Conservation (phyloP, 2,797 vertebrate species). For the Pagetopsis macropterus region DNA sequence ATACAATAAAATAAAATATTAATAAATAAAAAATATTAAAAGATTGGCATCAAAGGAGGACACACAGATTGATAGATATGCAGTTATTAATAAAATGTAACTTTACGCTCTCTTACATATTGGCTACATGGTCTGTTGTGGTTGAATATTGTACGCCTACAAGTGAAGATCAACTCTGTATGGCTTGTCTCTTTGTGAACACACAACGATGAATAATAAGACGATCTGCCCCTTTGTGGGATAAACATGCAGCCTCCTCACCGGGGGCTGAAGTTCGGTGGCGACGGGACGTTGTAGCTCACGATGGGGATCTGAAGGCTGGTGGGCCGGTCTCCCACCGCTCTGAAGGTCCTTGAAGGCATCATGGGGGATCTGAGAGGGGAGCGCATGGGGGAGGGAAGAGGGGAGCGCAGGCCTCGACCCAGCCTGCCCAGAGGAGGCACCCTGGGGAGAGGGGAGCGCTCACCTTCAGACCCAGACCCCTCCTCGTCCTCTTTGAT, state of each 20-base stretch:
- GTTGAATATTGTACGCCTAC: too few species aligned
- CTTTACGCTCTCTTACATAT: too few species aligned
- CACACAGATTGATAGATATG: too few species aligned
- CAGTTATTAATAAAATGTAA: too few species aligned
- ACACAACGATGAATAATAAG: too few species aligned
- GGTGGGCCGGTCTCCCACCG: slow-evolving; percentile 67
- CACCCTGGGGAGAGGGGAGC: slow-evolving; percentile 71
- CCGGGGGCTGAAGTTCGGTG: slow-evolving; percentile 83
- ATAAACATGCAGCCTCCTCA: slow-evolving; percentile 45
- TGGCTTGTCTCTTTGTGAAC: too few species aligned
- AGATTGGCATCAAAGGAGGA: too few species aligned
- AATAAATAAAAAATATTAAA: too few species aligned
- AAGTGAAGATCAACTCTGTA: too few species aligned
- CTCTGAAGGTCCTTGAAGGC: slow-evolving; percentile 76
- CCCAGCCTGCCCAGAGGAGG: slow-evolving; percentile 71
- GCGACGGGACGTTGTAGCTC: slow-evolving; percentile 80
- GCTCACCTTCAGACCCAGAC: slow-evolving; percentile 81
- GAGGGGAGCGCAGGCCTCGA: slow-evolving; percentile 78
- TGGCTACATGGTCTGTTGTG: too few species aligned
- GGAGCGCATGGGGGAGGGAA: slow-evolving; percentile 66
- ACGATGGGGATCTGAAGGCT: slow-evolving; percentile 83
- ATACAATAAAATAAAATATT: too few species aligned
- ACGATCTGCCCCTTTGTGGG: too few species aligned
- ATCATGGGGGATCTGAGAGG: slow-evolving; percentile 82
- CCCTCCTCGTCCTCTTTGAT: slow-evolving; percentile 86